Base-by-base conservation (phyloP, 2,888 invertebrate genomes). In the Odontomyia ornata region DNA sequence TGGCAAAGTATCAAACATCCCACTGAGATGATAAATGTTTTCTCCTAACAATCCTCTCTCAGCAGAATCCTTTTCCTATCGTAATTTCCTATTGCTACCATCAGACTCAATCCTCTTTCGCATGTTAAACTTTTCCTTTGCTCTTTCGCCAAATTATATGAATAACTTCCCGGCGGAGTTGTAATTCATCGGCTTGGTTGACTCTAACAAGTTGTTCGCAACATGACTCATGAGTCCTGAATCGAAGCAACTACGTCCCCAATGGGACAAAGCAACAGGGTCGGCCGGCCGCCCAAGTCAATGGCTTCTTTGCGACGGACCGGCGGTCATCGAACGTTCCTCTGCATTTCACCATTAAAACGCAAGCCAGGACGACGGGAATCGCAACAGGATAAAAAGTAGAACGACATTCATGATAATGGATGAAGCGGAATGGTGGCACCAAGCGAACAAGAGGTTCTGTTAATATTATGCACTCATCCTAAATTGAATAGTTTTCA, bases 181-280 rank as follows among this genome's bases (percentile, higher is more conserved):
- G 21, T 60, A 60, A 60, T 60, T 60, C 60, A 60, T 60, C 18
- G 25, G 5, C 60, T 60, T 60, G 2, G 15, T 60, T 18, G 60
- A 23, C 30, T 64, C 30, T 23, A 30, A 64, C 30, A 64, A 64
- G 64, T 64, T 64, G 64, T 15, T 36, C 9, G 11, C n/a, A 28
- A n/a, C 64, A 28, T 64, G 64, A 64, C 28, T 64, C 30, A 64
- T 64, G 1, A 1, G 27, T 27, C 30, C 18, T 15, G 5, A 64
- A 28, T 36, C 36, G 5, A 36, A 64, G n/a, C 4, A 27, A 2
- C 11, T 9, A 60, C 25, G 9, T 60, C 11, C n/a, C 3, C 13
- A 30, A 36, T 36, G 3, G 36, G 5, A 36, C n/a, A 27, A 1
- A 64, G 64, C 64, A 64, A 64, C 64, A 64, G 64, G 64, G 64